These are phyloP conservation scores for Thymelicus lineola DNA, from an alignment of 2,888 invertebrate genomes.

Conservation along the genomic window DNA sequence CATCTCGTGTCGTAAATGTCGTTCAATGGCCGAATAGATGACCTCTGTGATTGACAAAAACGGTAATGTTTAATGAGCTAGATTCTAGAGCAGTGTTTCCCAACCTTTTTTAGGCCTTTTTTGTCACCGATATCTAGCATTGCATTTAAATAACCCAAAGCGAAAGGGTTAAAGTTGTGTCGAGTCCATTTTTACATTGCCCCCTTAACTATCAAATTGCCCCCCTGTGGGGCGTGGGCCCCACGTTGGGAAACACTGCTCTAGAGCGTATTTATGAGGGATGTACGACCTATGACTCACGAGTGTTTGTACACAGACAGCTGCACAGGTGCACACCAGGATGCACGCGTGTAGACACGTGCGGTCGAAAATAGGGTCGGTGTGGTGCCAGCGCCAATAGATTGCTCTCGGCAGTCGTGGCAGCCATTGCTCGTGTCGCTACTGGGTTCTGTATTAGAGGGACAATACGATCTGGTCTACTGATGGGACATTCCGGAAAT, in stretches of 20 bases:
- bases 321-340: not conserved
- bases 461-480: not conserved
- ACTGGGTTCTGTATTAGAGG: conserved; percentile 11
- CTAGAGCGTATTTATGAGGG: not conserved
- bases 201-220: no score
- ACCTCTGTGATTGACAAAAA: no score
- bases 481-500: not conserved
- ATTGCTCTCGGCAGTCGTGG: conserved; percentile 3
- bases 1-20: no score
- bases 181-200: no score
- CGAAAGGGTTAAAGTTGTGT: no score
- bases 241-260: no score
- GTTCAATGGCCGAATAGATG: no score
- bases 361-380: conserved; percentile 16
- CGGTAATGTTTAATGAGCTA: not conserved
- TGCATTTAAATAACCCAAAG: no score
- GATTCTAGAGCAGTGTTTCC: no score
- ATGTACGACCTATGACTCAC: not conserved
- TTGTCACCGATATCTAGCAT: no score
- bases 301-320: conserved; percentile 12
- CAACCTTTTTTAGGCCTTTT: no score
- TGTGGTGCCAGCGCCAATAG: conserved; percentile 13
- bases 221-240: no score
- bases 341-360: conserved; percentile 15
- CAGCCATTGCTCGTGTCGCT: not conserved